phyloP scores from a whole-genome alignment of 2,113 vertebrate genomes.

The Poeciliopsis turrubarensis region DNA sequence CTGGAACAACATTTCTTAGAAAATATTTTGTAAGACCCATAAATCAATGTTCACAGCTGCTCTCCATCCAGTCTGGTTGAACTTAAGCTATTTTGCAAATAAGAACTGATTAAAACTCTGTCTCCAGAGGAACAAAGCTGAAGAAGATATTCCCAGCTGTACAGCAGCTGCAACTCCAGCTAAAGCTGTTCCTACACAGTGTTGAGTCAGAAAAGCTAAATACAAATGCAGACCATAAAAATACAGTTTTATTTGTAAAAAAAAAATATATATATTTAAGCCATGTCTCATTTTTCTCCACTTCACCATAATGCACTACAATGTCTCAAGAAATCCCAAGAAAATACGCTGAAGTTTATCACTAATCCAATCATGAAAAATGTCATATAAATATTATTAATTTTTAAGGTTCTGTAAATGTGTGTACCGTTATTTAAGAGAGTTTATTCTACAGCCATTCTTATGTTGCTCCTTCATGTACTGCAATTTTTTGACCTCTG shows the following conservation, averaged over 20 bases:
- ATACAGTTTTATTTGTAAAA: no score
- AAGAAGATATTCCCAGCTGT: not conserved
- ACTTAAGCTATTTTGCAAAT: not conserved
- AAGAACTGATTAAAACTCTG: not conserved
- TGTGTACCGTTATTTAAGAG: not conserved
- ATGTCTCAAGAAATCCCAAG: no score
- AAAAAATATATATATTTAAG: no score
- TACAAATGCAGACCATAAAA: no score
- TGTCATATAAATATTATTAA: not conserved
- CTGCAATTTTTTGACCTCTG: not conserved
- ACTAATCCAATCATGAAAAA: not conserved
- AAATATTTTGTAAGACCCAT: not conserved
- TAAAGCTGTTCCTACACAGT: not conserved
- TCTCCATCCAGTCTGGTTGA: not conserved
- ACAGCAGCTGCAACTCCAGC: not conserved
- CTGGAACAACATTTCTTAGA: not conserved
- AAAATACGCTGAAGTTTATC: not conserved
- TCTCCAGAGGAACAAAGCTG: not conserved
- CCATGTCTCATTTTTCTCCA: no score
- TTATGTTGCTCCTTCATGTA: not conserved
- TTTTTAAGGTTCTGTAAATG: not conserved
- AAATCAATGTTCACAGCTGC: not conserved
- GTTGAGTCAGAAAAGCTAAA: no score
- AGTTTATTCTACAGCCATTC: not conserved
- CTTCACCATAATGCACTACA: no score